Evolutionary conservation across 1,140 invertebrate species (phyloP).

Genomic region (Venustaconcha ellipsiformis): DNA sequence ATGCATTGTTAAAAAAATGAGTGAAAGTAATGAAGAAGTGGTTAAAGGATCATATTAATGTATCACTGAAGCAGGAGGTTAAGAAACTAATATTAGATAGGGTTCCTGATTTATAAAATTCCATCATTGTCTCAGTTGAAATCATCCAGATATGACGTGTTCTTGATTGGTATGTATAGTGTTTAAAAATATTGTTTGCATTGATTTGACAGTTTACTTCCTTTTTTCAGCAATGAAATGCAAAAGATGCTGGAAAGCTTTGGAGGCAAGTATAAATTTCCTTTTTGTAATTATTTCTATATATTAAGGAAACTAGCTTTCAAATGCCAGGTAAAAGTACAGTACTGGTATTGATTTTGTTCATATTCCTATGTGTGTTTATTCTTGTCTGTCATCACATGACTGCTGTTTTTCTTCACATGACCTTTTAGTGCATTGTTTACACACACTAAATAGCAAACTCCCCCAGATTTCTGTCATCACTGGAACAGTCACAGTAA

Average conservation of each 20-base stretch:
- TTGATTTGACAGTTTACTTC: background rate
- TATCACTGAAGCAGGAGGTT: background rate
- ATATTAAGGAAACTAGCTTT: too few relatives aligned
- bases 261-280: conserved; percentile 44
- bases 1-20: background rate
- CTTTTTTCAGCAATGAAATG: conserved; percentile 48
- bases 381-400: too few relatives aligned
- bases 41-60: background rate
- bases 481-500: too few relatives aligned
- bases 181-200: background rate
- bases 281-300: background rate
- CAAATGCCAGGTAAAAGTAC: too few relatives aligned
- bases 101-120: background rate
- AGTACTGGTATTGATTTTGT: too few relatives aligned
- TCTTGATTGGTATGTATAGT: background rate
- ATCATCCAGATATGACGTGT: background rate
- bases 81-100: background rate
- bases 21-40: background rate
- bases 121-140: background rate
- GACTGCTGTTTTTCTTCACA: too few relatives aligned
- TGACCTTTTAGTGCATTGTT: too few relatives aligned
- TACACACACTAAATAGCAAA: too few relatives aligned
- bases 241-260: conserved; percentile 62
- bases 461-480: too few relatives aligned
- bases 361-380: too few relatives aligned